Percentiles rank a stretch among this genome's conserved stretches.
These are phyloP conservation scores for Thinocorus orbignyianus DNA, from an alignment of 2,113 vertebrate species.

Conservation along the genomic window DNA sequence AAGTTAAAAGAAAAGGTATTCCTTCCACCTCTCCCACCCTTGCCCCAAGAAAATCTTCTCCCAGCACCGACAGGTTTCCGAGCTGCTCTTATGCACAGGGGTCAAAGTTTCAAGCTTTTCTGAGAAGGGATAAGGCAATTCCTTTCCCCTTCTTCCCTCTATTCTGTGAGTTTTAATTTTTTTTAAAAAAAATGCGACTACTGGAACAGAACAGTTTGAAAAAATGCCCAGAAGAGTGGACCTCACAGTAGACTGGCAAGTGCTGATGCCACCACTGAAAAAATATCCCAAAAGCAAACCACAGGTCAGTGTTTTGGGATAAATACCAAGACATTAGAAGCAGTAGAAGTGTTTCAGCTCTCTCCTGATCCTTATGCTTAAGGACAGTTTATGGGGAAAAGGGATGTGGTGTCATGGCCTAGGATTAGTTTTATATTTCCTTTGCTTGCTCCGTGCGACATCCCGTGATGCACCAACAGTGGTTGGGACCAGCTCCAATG, in stretches of 20 bases:
- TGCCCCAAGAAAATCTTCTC: not conserved
- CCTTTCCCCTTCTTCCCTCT: not conserved
- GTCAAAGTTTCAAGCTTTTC: not conserved
- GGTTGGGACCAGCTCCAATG: not conserved
- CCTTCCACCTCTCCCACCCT: not conserved
- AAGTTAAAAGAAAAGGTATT: not conserved
- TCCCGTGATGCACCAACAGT: not conserved
- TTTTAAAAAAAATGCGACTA: not conserved
- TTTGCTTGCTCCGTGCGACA: rapidly evolving
- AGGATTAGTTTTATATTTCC: not conserved
- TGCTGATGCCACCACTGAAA: not conserved
- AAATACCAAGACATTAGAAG: not conserved
- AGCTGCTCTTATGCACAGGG: not conserved
- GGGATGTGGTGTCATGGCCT: not conserved
- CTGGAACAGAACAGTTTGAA: no score
- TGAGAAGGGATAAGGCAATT: not conserved
- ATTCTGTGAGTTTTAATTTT: not conserved
- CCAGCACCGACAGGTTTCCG: not conserved
- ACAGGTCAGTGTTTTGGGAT: not conserved
- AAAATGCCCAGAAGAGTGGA: not conserved
- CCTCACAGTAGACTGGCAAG: not conserved
- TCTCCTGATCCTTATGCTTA: not conserved
- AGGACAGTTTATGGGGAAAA: not conserved
- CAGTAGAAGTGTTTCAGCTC: not conserved
- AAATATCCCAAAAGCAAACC: not conserved